These are phyloP conservation scores for Drosophila diplacantha DNA, from an alignment of 2,888 invertebrate genomes.

Conservation along the genomic window DNA sequence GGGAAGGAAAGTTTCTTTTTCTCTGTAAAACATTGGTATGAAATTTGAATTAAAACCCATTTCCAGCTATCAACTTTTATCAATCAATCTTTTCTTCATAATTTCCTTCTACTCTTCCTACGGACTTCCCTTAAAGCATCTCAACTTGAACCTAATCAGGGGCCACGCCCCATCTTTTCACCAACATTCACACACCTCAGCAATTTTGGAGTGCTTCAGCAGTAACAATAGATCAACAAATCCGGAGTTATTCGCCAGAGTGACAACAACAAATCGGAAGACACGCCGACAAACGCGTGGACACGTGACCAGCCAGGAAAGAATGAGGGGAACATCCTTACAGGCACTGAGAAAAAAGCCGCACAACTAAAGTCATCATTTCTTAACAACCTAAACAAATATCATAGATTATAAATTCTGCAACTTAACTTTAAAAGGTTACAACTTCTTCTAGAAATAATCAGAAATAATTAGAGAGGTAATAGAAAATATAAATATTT, in stretches of 20 bases:
- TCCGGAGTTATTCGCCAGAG: conserved; percentile 53
- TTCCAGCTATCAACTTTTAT: not conserved
- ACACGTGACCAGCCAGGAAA: conserved; percentile 60
- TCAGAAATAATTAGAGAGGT: no score
- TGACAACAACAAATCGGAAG: conserved; percentile 70
- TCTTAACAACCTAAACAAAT: not conserved
- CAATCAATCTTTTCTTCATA: conserved; percentile 3
- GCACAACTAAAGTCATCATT: not conserved
- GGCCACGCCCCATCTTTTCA: conserved; percentile 31
- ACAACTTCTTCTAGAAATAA: no score
- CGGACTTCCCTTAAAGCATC: not conserved
- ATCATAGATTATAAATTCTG: no score
- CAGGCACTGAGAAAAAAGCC: conserved; percentile 1
- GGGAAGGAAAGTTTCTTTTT: not conserved
- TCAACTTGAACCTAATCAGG: conserved; percentile 20
- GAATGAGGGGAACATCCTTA: not conserved
- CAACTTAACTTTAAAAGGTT: no score
- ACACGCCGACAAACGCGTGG: conserved; percentile 63
- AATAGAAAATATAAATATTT: not conserved
- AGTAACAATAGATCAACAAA: conserved; percentile 53
- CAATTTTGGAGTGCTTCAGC: conserved; percentile 21
- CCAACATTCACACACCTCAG: conserved; percentile 46
- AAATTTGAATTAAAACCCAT: not conserved
- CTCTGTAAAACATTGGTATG: not conserved
- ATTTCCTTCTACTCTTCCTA: not conserved